These are phyloP conservation scores for Zaprionus nigranus DNA, from an alignment of 1,140 invertebrate species.

Conservation along the genomic window DNA sequence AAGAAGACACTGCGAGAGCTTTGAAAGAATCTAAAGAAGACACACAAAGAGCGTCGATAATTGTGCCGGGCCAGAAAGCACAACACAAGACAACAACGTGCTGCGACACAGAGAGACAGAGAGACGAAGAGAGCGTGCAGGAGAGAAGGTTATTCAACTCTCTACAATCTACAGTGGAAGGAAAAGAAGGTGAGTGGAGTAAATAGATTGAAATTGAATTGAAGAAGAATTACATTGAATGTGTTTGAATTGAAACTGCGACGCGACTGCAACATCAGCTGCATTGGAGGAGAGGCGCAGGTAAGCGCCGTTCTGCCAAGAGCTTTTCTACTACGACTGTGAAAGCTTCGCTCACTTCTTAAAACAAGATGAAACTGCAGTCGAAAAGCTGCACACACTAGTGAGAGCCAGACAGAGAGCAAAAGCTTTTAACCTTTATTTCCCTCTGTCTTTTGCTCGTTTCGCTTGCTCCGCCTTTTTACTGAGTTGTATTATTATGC, in stretches of 20 bases:
- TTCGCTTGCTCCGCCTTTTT: not conserved
- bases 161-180: not conserved
- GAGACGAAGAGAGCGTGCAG: slow-evolving; percentile 11
- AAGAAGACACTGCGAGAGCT: slow-evolving; percentile 23
- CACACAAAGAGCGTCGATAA: slow-evolving; percentile 32
- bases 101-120: not conserved
- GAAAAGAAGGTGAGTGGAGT: not conserved
- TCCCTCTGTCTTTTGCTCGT: slow-evolving; percentile 7
- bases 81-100: slow-evolving; percentile 29
- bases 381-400: slow-evolving; percentile 29
- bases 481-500: slow-evolving; percentile 35
- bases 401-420: slow-evolving; percentile 2
- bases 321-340: slow-evolving; percentile 29
- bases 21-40: slow-evolving; percentile 25
- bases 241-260: not conserved
- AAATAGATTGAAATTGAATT: not conserved
- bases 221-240: not conserved
- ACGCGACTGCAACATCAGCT: slow-evolving; percentile 33
- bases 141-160: slow-evolving; percentile 50
- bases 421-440: slow-evolving; percentile 51
- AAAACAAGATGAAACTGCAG: slow-evolving; percentile 39
- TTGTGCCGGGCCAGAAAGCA: slow-evolving; percentile 45
- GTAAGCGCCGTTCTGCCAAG: slow-evolving; percentile 43
- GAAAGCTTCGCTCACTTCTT: slow-evolving; percentile 30
- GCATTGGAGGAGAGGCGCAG: not conserved